Base-by-base conservation (phyloP, 2,888 invertebrate genomes). In the Chaitophorus viminalis region DNA sequence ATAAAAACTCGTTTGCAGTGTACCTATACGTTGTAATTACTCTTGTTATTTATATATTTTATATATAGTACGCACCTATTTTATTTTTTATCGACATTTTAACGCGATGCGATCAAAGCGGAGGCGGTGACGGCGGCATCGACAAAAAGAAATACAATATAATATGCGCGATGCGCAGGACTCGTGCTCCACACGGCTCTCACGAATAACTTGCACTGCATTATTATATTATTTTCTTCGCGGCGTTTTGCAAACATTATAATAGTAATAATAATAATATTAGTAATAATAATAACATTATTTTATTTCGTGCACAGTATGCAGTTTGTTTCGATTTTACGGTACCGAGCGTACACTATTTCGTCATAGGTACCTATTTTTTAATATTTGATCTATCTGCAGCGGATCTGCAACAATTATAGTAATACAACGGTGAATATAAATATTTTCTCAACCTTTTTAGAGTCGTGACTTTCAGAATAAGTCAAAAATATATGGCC, bases 81-180 rank as follows among this genome's bases (percentile, higher is more conserved):
- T 54, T 29, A n/a, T 72, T 79, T 46, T 77, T 86, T 74, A 87
- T 87, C 87, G 81, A 74, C 65, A 79, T 74, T 87, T 81, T 87
- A 87, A 79, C 74, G 87, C 74, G 81, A 79, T 68, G 18, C 87
- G 87, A 79, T 86, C 86, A 65, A 78, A 76, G 60, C 74, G 60
- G 68, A 25, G 46, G 21, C 68, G 79, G 33, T 29, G 39, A 25
- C 52, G 86, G 79, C 86, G 86, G 87, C 81, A 87, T 39, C 31
- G n/a, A 81, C 78, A 81, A 87, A 87, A 72, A 65, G 65, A 74
- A 79, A 79, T 33, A 78, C 33, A 60, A 60, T 29, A 46, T 11
- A 46, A n/a, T 11, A 76, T 76, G 33, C 74, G 54, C n/a, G n/a
- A n/a, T n/a, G n/a, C 36, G 79, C 54, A n/a, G 29, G 29, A 36